Base-by-base conservation (phyloP, 2,113 vertebrate genomes). In the Penelope pileata region DNA sequence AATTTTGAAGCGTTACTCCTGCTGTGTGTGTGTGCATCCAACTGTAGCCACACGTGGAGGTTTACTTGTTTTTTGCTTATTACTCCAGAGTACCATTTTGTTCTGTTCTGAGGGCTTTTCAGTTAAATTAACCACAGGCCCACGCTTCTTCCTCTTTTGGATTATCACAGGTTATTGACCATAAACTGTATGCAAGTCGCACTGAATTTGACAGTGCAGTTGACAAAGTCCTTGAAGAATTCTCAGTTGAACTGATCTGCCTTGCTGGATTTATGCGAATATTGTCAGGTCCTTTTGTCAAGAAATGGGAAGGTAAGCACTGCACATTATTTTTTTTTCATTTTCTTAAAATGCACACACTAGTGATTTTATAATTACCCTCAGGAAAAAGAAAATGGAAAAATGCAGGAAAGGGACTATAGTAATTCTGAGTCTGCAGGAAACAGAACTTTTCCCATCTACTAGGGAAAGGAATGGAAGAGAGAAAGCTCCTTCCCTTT, bases 221-320 rank as follows among this genome's bases (percentile, higher is more conserved):
- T 16, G 98, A 99, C 88, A 95, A 94, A 4, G 98, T 99, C 50
- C 98, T 99, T 27, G 96, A 98, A 74, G 99, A 99, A 56, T 99
- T 99, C 47, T 98, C 98, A 1, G 98, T 98, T 93, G 98, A 99
- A 95, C 95, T 99, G 88, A 98, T 99, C 68, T 99, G 99, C 94
- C 98, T 99, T 60, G 99, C 99, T 0, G 99, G 99, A 3, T 99
- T 99, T 97, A 99, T 99, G 99, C 97, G 99, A 75, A 99, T 99
- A 96, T 98, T 99, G 34, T 99, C 99, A 0, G 98, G 98, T 11
- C 96, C 97, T 9, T 99, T 99, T 42, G 99, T 99, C 91, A 98
- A 96, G 86, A 99, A 99, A 82, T 99, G 99, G 99, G 98, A 98
- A 59, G 99, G 99, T 99, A 97, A 87, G 97, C 38, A 45, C 60